phyloP scores from a whole-genome alignment of 1,140 invertebrate genomes.

The Wasmannia auropunctata region DNA sequence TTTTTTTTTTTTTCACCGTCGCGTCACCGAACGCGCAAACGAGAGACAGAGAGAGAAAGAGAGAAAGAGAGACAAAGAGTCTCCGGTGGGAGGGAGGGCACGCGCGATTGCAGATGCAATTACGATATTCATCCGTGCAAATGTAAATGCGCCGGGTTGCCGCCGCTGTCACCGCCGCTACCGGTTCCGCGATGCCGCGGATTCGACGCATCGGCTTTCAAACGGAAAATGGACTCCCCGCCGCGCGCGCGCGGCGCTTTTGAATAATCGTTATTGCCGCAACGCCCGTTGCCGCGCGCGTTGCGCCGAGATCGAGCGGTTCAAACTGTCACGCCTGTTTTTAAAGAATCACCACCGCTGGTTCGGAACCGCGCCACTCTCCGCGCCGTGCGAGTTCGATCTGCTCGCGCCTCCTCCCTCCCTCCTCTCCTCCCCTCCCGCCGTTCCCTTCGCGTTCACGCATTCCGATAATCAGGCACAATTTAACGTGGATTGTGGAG shows the following conservation, averaged over 20 bases:
- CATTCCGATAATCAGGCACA: constrained; percentile 39
- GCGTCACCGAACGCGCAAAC: background rate
- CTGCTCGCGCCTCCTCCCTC: too few relatives aligned
- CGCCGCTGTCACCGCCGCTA: background rate
- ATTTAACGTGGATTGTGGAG: constrained; percentile 20
- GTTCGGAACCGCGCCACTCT: constrained; percentile 13
- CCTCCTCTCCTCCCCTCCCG: too few relatives aligned
- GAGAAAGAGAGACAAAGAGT: background rate
- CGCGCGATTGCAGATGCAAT: constrained; percentile 62
- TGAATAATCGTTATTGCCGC: constrained; percentile 57
- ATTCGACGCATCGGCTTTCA: constrained; percentile 34
- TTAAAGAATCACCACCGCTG: constrained; percentile 41
- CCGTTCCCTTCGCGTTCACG: too few relatives aligned
- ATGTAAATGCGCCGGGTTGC: constrained; percentile 62
- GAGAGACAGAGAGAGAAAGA: background rate
- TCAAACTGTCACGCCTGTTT: constrained; percentile 37
- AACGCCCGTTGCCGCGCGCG: constrained; percentile 9
- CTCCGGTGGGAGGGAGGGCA: background rate
- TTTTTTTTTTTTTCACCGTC: constrained; percentile 19
- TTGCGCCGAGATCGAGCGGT: background rate
- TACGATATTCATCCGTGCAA: constrained; percentile 64
- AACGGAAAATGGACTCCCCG: constrained; percentile 52
- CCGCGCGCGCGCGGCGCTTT: constrained; percentile 17
- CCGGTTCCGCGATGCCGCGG: background rate
- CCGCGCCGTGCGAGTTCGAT: background rate